Conservation (phyloP, 1,140 invertebrate species). For the Psilanteris sp. region DNA sequence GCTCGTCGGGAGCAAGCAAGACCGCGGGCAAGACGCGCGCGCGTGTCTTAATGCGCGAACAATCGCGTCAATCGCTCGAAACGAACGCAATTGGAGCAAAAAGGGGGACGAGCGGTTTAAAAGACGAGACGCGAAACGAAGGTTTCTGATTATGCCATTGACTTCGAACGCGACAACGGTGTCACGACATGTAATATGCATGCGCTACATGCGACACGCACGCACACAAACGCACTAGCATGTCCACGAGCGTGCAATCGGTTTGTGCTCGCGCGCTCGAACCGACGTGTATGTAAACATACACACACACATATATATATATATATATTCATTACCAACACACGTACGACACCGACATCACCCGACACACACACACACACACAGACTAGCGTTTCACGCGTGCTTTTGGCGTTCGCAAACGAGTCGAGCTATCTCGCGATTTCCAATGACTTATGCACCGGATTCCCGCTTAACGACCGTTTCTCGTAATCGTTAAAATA, state of each 20-base stretch:
- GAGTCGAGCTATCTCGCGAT: slow-evolving; percentile 53
- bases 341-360: background rate
- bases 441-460: slow-evolving; percentile 44
- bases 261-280: background rate
- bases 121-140: slow-evolving; percentile 10
- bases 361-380: background rate
- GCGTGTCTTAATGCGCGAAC: too few relatives aligned
- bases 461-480: slow-evolving; percentile 41
- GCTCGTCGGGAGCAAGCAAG: too few relatives aligned
- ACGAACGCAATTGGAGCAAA: too few relatives aligned
- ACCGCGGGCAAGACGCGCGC: too few relatives aligned
- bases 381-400: slow-evolving; percentile 31
- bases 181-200: slow-evolving; percentile 47
- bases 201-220: slow-evolving; percentile 9
- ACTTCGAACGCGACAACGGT: slow-evolving; percentile 28
- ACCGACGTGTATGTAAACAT: too few relatives aligned
- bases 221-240: background rate
- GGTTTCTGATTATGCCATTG: slow-evolving; percentile 50
- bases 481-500: slow-evolving; percentile 39
- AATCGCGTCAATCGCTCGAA: too few relatives aligned
- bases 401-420: slow-evolving; percentile 37
- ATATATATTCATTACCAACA: background rate
- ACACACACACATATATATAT: background rate
- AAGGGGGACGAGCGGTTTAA: slow-evolving; percentile 12
- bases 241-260: too few relatives aligned